phyloP scores from a whole-genome alignment of 2,797 vertebrate species.

The Poliocrania exsul region DNA sequence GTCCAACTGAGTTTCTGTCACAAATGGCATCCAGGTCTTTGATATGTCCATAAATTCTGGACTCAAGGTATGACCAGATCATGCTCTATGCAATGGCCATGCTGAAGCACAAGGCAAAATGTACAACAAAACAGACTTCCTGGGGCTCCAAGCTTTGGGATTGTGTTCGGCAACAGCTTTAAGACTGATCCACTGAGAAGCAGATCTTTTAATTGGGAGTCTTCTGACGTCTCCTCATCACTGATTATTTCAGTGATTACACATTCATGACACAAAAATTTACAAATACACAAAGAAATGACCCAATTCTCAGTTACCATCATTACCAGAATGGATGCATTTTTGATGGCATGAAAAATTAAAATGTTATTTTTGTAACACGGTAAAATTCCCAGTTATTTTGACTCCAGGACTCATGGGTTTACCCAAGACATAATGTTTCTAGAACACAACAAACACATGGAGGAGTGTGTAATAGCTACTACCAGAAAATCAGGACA shows the following conservation, averaged over 20 bases:
- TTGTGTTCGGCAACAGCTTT: not conserved
- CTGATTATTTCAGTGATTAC: not conserved
- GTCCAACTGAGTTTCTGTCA: not conserved
- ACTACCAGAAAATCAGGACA: not conserved
- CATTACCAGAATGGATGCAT: not conserved
- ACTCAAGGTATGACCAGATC: not conserved
- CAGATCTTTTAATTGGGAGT: not conserved
- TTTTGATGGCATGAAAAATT: not conserved
- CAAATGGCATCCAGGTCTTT: not conserved
- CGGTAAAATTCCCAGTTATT: not conserved
- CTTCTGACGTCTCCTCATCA: not conserved
- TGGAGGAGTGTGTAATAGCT: not conserved
- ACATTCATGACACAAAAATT: not conserved
- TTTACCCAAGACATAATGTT: not conserved
- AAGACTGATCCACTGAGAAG: not conserved
- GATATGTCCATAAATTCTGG: not conserved
- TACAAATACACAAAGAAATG: not conserved
- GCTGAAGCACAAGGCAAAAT: not conserved
- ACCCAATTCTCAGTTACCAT: not conserved
- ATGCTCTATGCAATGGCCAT: not conserved
- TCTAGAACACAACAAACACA: not conserved
- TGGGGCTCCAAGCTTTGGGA: fast-evolving
- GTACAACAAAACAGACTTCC: not conserved
- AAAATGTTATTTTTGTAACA: not conserved
- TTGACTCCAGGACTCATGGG: not conserved